Conservation (phyloP, 2,113 vertebrate genomes). For the Gopherus flavomarginatus region DNA sequence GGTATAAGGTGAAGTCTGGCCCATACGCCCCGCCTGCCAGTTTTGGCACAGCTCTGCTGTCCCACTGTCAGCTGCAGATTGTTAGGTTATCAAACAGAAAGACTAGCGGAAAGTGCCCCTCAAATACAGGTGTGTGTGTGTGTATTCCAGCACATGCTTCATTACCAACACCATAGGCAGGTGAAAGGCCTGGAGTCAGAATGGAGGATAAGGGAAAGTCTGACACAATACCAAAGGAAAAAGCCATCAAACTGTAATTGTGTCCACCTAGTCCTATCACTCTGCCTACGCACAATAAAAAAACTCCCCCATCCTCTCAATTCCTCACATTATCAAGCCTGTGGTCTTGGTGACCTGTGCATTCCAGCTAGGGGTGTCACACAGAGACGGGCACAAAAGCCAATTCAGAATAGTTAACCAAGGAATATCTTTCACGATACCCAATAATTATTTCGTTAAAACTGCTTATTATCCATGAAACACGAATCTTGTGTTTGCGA, state of each 20-base stretch:
- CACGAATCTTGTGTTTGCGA: not conserved
- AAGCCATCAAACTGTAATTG: not conserved
- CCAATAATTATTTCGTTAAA: not conserved
- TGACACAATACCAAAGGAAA: not conserved
- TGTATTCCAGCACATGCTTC: not conserved
- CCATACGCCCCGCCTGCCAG: not conserved
- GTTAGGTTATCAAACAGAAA: too few species aligned
- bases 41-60: too few species aligned
- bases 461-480: not conserved
- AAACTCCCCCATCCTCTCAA: not conserved
- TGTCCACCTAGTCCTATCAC: not conserved
- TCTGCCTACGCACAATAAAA: not conserved
- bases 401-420: not conserved
- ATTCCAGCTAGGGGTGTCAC: not conserved
- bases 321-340: not conserved
- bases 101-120: not conserved
- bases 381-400: not conserved
- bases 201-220: not conserved
- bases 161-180: not conserved
- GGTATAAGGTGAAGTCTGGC: too few species aligned
- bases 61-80: too few species aligned
- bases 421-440: not conserved
- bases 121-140: not conserved
- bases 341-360: not conserved
- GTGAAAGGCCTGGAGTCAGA: not conserved